Evolutionary conservation across 2,113 vertebrate species (phyloP).

Genomic region (Porphyrio hochstetteri): DNA sequence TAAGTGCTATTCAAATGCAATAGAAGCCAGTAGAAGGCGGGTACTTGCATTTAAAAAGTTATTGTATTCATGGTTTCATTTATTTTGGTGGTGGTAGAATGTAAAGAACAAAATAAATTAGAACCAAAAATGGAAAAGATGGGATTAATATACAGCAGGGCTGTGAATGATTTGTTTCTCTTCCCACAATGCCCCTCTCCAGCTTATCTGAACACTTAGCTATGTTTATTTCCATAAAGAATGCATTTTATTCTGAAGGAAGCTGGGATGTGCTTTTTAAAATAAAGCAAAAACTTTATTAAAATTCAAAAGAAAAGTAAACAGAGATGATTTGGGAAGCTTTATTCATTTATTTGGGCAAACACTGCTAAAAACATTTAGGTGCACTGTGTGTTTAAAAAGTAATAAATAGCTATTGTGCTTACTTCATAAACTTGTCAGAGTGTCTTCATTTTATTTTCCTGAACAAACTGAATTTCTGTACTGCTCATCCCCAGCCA

Average conservation of each 20-base stretch:
- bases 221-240: conserved; percentile 66
- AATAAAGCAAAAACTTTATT: conserved; percentile 73
- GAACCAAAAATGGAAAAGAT: conserved; percentile 59
- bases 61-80: conserved; percentile 44
- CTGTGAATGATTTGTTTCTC: conserved; percentile 66
- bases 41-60: conserved; percentile 27
- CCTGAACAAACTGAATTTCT: conserved; percentile 89
- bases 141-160: conserved; percentile 56
- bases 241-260: conserved; percentile 11
- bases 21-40: conserved; percentile 7
- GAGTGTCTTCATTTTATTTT: conserved; percentile 92
- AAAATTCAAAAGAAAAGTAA: conserved; percentile 75
- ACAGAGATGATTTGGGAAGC: conserved; percentile 69
- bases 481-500: conserved; percentile 79
- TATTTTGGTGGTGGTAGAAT: conserved; percentile 35
- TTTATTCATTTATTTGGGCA: conserved; percentile 79
- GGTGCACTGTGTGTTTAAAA: conserved; percentile 75
- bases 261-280: conserved; percentile 34
- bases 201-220: conserved; percentile 74
- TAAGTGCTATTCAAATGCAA: conserved; percentile 41
- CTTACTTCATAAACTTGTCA: conserved; percentile 97
- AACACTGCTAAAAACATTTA: conserved; percentile 77
- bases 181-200: conserved; percentile 66
- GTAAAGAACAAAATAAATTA: conserved; percentile 67
- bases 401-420: conserved; percentile 90